phyloP scores from a whole-genome alignment of 2,113 vertebrate species.

The Neolamprologus brichardi region DNA sequence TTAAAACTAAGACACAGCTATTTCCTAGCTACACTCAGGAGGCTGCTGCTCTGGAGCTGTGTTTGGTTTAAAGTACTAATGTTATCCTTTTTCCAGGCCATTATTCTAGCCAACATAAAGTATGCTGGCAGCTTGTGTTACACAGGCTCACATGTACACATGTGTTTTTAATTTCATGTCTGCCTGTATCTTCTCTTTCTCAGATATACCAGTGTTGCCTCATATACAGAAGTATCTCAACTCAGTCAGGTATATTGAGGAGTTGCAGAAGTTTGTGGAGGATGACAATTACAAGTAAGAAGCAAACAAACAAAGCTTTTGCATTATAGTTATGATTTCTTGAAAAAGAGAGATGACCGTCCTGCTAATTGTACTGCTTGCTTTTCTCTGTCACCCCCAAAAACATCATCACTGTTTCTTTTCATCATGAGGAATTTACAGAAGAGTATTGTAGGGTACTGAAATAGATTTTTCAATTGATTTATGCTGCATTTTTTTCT shows the following conservation, averaged over 20 bases:
- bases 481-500: background rate
- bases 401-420: background rate
- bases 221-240: conserved; percentile 98
- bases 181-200: background rate
- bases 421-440: background rate
- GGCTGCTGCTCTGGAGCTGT: background rate
- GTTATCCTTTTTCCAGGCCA: background rate
- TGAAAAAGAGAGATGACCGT: background rate
- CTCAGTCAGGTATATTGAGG: conserved; percentile 97
- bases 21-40: background rate
- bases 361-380: background rate
- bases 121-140: background rate
- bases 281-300: conserved; percentile 99
- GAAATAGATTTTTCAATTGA: background rate
- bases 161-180: background rate
- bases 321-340: background rate
- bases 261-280: conserved; percentile 98
- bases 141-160: background rate
- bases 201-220: conserved; percentile 91
- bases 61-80: background rate
- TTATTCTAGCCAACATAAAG: background rate
- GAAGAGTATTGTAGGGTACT: background rate
- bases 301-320: background rate
- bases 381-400: background rate
- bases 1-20: background rate